phyloP scores from a whole-genome alignment of 2,888 invertebrate genomes.

The Apamea monoglypha region DNA sequence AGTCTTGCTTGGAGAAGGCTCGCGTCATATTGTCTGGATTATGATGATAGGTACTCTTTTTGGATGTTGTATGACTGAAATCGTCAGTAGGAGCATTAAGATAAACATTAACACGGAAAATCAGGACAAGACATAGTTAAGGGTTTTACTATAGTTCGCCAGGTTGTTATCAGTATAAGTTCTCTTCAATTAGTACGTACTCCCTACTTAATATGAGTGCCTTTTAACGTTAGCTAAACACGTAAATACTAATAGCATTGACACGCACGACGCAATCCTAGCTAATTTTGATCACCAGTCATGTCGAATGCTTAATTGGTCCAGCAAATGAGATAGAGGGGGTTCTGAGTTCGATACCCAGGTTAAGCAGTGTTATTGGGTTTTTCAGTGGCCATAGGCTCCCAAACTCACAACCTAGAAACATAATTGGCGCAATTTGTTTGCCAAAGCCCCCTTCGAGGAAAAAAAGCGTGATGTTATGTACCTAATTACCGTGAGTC shows the following conservation, averaged over 20 bases:
- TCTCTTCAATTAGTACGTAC: background rate
- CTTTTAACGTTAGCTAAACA: background rate
- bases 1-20: too few species aligned
- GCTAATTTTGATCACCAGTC: background rate
- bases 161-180: background rate
- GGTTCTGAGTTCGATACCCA: background rate
- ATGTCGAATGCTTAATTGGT: background rate
- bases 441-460: background rate
- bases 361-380: background rate
- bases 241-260: background rate
- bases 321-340: background rate
- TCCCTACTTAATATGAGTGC: background rate
- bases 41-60: too few species aligned
- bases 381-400: background rate
- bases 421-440: background rate
- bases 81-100: background rate
- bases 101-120: background rate
- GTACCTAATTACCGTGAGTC: slow-evolving; percentile 39
- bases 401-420: background rate
- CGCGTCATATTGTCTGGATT: too few species aligned
- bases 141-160: background rate
- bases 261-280: background rate
- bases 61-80: background rate
- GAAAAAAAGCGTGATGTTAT: background rate
- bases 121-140: background rate